Conservation (phyloP, 2,797 vertebrate genomes). For the Bovichtus diacanthus region DNA sequence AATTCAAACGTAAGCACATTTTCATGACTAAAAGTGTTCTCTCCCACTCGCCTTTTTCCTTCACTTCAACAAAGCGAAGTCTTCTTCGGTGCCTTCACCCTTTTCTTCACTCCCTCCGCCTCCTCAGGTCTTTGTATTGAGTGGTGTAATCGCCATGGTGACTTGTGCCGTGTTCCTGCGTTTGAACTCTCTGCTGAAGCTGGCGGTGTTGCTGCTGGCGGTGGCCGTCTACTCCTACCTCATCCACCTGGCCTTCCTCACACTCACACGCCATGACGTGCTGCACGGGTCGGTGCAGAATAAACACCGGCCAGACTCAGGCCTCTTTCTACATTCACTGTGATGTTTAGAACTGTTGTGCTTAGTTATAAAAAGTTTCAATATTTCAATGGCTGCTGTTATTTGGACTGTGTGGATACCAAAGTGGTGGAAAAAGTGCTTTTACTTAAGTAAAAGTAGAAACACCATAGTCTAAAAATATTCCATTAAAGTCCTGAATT, state of each 20-base stretch:
- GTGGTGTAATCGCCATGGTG: slow-evolving; percentile 85
- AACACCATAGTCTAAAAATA: not conserved
- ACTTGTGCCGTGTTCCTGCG: slow-evolving; percentile 86
- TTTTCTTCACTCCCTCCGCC: not conserved
- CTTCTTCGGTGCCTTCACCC: not conserved
- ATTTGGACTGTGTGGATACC: not conserved
- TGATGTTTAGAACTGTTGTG: not conserved
- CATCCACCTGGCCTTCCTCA: slow-evolving; percentile 78
- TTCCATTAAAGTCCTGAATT: not conserved
- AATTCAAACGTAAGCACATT: not conserved
- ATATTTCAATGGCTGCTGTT: not conserved
- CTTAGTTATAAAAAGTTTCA: not conserved
- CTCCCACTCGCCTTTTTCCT: not conserved
- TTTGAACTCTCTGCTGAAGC: slow-evolving; percentile 84
- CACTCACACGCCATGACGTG: slow-evolving; percentile 55
- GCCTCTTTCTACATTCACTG: not conserved
- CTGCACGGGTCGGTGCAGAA: slow-evolving; percentile 58
- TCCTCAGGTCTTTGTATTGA: slow-evolving; percentile 81
- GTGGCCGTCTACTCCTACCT: slow-evolving; percentile 80
- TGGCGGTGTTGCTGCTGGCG: slow-evolving; percentile 79
- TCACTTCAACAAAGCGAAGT: not conserved
- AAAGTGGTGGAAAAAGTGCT: too few species aligned
- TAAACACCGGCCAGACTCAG: not conserved
- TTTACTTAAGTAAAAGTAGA: too few species aligned
- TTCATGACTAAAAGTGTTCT: not conserved